Conservation (phyloP, 92 coral and sea anemone genomes). For the Palythoa grandiflora region DNA sequence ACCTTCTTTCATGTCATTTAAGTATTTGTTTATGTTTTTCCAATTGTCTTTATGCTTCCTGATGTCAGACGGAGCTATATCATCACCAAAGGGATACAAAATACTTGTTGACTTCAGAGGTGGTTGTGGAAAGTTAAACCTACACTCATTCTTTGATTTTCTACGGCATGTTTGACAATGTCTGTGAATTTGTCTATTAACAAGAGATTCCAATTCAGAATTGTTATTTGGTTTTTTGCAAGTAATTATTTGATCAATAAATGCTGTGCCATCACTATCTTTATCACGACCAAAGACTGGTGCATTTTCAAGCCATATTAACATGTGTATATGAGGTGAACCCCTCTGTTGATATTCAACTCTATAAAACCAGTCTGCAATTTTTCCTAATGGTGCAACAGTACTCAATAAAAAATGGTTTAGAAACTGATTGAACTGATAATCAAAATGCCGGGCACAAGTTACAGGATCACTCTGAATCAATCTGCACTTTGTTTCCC, state of each 20-base stretch:
- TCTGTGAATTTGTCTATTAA: conserved; percentile 13
- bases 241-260: conserved; percentile 35
- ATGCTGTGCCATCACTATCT: conserved; percentile 21
- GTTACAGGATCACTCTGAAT: conserved; percentile 14
- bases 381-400: conserved; percentile 39
- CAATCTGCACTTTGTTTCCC: conserved; percentile 58
- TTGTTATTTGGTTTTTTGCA: conserved; percentile 2
- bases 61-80: conserved; percentile 8
- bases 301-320: conserved; percentile 22
- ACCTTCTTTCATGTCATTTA: conserved; percentile 49
- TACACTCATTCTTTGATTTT: conserved; percentile 46
- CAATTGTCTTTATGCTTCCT: conserved; percentile 50
- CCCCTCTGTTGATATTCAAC: conserved; percentile 1
- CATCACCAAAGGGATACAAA: conserved; percentile 47
- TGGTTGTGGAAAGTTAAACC: conserved; percentile 53
- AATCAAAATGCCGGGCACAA: conserved; percentile 41
- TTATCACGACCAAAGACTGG: conserved; percentile 16
- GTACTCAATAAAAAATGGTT: conserved; percentile 17
- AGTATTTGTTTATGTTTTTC: conserved; percentile 49
- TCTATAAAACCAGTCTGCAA: conserved; percentile 3
- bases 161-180: conserved; percentile 56
- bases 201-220: background rate
- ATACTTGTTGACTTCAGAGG: conserved; percentile 50
- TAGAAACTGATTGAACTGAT: conserved; percentile 33
- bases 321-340: conserved; percentile 28